Base-by-base conservation (phyloP, 2,888 invertebrate species). In the Polydrusus pterygomalis region DNA sequence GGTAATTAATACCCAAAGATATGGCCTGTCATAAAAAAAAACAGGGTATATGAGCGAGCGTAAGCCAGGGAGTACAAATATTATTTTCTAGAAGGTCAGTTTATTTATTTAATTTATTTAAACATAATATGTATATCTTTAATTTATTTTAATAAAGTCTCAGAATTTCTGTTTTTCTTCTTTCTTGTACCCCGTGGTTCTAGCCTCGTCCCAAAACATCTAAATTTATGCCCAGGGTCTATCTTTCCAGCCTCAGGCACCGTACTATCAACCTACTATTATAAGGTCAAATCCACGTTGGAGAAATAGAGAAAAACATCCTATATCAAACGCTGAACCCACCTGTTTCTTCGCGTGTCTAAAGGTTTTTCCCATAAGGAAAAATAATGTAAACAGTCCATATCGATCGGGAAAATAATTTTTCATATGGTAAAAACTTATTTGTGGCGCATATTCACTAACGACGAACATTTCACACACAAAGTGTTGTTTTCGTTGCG, bases 301-400 rank as follows among this genome's bases (percentile, higher is more conserved):
- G 25, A 15, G 25, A 30, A 49, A n/a, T 34, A n/a, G 25, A 15
- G 25, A 30, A 38, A 47, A 34, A 17, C 65, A 18, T 49, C 30
- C 17, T 3, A 65, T 47, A 47, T 30, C 51, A 38, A 64, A 10
- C 40, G 18, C 64, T 34, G 15, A 25, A 73, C 67, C 65, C 60
- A 73, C 67, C 73, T 73, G 65, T 73, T 65, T 67, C 54, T 58
- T 73, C 25, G 67, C 73, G 67, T 67, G 73, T 71, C 64, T 17
- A 17, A 60, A 60, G 58, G 38, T 56, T 60, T 58, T 60, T 60
- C 58, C 64, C 69, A 69, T 9, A 56, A 47, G 47, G 63, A 63
- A 54, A 74, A 60, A 56, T 56, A 56, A 73, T 65, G 64, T 73
- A 73, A 56, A 73, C 65, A 56, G 69, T 43, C 13, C 13, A 67